Evolutionary conservation across 2,113 vertebrate species (phyloP), one percentile per base, ranked within the genome.

Genomic region (Xyliphius kryptos): DNA sequence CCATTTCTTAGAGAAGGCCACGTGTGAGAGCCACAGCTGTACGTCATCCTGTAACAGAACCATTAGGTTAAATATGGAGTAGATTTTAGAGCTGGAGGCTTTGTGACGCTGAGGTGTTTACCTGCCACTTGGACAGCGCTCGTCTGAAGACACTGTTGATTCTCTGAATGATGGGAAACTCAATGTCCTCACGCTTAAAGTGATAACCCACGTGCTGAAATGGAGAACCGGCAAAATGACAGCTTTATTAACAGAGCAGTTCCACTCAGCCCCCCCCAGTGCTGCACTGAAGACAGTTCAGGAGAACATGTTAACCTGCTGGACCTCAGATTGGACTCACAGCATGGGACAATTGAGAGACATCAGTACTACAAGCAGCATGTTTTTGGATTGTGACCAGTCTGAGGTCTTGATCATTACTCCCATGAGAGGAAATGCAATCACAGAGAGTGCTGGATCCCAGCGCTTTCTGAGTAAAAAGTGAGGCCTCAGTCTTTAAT

Each of bases 1-100:
- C 96, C 95, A 99, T 78, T 95, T 91, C 81, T 95, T 97, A 86
- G 90, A 93, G 79, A 98, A 98, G 1, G 90, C 94, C 36, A 97
- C 76, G 2, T 95, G 92, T 0, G 96, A 97, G 16, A 97, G 81
- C 96, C 96, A 99, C 13, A 99, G 88, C 75, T 94, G 92, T 61
- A 99, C 68, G 65, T 99, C 94, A 11, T 92, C 90, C 96, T 98
- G 70, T 26, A 53, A 41, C 67, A 78, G 20, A 19, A 43, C 66
- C 10, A 61, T 19, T 15, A 19, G 3, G 9, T 40, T 14, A 21
- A 2, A 2, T n/a, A 8, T 21, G 46, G 17, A 19, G 16, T 32
- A 41, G n/a, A 5, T 21, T 15, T 36, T 32, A 12, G 9, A 60
- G 1, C 5, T 10, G 2, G 13, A 37, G 16, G 53, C 7, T 40